Evolutionary conservation across 2,797 vertebrate species (phyloP).

Genomic region (Coranthus polyacanthus): DNA sequence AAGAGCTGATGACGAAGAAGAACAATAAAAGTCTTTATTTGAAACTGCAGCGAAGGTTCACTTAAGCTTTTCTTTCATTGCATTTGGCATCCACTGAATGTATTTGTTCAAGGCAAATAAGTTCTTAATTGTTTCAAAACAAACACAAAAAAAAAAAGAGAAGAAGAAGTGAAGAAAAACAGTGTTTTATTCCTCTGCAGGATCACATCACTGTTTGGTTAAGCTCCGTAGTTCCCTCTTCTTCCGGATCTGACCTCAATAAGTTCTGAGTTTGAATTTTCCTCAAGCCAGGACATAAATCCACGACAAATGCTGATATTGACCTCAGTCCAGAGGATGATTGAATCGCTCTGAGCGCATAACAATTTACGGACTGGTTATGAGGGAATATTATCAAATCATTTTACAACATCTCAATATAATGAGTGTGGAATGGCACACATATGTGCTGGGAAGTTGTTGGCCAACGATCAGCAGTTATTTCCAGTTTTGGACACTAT

Average conservation of each 20-base stretch:
- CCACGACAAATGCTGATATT: slow-evolving; percentile 10
- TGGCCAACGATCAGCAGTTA: background rate
- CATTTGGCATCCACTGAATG: background rate
- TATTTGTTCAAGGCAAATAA: too few species aligned
- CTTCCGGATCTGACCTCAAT: slow-evolving; percentile 29
- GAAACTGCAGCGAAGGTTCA: background rate
- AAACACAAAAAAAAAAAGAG: too few species aligned
- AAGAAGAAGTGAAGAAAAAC: too few species aligned
- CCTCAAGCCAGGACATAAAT: too few species aligned
- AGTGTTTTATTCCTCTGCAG: too few species aligned
- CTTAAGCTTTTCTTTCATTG: background rate
- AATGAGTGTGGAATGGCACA: background rate
- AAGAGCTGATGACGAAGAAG: background rate
- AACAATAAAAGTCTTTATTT: slow-evolving; percentile 11
- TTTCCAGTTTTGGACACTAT: too few species aligned
- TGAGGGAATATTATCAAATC: background rate
- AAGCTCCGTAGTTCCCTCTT: slow-evolving; percentile 6
- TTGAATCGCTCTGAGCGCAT: slow-evolving; percentile 27
- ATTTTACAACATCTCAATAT: background rate
- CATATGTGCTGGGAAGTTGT: background rate
- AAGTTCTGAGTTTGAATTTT: slow-evolving; percentile 6
- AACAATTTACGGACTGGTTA: background rate
- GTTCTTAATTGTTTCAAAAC: too few species aligned
- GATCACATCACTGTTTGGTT: slow-evolving; percentile 19
- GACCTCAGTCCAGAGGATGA: background rate